Evolutionary conservation across 1,140 invertebrate species (phyloP).

Genomic region (Drosophila saltans): DNA sequence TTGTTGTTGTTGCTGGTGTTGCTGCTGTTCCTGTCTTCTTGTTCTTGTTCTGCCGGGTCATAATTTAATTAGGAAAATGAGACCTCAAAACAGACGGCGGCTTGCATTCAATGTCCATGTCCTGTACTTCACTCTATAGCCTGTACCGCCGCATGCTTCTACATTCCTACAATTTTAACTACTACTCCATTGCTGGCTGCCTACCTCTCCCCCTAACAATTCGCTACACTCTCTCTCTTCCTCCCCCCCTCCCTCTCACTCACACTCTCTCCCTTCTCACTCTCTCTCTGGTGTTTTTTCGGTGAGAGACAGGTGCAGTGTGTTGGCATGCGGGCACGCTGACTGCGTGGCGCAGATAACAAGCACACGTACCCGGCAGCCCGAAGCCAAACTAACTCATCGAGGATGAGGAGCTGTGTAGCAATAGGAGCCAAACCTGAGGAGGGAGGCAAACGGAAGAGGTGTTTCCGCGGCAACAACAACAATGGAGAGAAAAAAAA

Average conservation of each 20-base stretch:
- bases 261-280: neutral
- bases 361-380: slow-evolving; percentile 35
- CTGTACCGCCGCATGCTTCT: neutral
- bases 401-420: neutral
- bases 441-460: neutral
- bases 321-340: slow-evolving; percentile 34
- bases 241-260: slow-evolving; percentile 17
- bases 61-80: slow-evolving; percentile 82
- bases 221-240: neutral
- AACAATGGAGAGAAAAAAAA: slow-evolving; percentile 14
- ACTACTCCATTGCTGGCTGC: slow-evolving; percentile 26
- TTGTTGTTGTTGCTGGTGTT: neutral
- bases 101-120: slow-evolving; percentile 54
- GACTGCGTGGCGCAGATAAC: slow-evolving; percentile 70
- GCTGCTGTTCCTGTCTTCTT: slow-evolving; percentile 30
- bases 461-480: slow-evolving; percentile 12
- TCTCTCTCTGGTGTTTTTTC: neutral
- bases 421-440: neutral
- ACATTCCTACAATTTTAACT: slow-evolving; percentile 11
- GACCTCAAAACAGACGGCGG: slow-evolving; percentile 71
- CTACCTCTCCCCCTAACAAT: slow-evolving; percentile 15
- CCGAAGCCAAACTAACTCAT: slow-evolving; percentile 17
- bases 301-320: slow-evolving; percentile 45
- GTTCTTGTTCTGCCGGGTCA: slow-evolving; percentile 57
- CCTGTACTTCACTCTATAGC: slow-evolving; percentile 6